Conservation (phyloP, 2,797 vertebrate genomes). For the Chrysocyon brachyurus region DNA sequence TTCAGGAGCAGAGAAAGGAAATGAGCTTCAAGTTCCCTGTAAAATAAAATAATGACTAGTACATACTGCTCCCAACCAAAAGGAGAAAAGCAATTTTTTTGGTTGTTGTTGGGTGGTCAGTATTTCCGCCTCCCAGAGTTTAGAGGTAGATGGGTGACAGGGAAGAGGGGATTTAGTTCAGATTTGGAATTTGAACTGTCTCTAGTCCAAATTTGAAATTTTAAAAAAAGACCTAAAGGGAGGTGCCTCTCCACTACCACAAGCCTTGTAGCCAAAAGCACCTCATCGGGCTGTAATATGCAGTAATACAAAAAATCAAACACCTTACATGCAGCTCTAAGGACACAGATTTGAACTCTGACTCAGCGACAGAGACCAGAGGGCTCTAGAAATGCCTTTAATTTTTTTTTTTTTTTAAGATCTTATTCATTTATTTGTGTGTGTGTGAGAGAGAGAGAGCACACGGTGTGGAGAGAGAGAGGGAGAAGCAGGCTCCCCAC, state of each 20-base stretch:
- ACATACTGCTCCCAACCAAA: neutral
- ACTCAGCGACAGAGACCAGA: neutral
- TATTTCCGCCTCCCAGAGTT: neutral
- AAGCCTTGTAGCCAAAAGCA: neutral
- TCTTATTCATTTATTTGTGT: neutral
- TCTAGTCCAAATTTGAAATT: slow-evolving; percentile 14
- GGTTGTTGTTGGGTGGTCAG: neutral
- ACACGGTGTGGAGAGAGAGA: neutral
- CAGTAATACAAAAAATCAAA: neutral
- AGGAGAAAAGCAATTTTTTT: neutral
- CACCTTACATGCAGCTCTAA: neutral
- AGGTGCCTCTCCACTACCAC: neutral
- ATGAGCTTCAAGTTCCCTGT: neutral
- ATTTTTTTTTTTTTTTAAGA: neutral
- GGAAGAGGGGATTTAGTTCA: slow-evolving; percentile 15
- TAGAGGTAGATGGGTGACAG: neutral
- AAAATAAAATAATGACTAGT: neutral
- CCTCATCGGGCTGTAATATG: neutral
- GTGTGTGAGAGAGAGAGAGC: neutral
- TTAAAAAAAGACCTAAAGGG: neutral
- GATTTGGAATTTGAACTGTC: neutral
- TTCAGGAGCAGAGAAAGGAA: neutral
- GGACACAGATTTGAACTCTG: neutral
- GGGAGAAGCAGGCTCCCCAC: neutral
- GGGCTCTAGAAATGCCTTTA: neutral